Evolutionary conservation across 2,888 invertebrate species (phyloP), one percentile per base, ranked within the genome.

Genomic region (Plagodis pulveraria): DNA sequence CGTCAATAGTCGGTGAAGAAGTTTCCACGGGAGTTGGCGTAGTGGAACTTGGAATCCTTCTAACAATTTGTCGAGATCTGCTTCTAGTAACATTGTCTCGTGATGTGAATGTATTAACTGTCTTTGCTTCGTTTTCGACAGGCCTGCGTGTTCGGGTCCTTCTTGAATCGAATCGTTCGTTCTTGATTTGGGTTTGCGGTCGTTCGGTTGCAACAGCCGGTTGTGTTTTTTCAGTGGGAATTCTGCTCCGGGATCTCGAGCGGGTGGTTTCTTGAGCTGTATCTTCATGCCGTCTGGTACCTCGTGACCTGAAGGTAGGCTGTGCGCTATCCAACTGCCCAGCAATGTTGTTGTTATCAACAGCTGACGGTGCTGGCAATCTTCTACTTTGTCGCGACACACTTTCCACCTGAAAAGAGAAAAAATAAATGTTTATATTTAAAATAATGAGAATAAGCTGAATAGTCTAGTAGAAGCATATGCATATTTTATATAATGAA

Each of bases 121-220:
- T 65, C 68, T 63, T 70, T 33, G 36, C 52, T 33, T 78, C 77
- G 43, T 64, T 76, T 59, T 77, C 75, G 43, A 67, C 63, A 11
- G 80, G 73, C 73, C 81, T 84, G 42, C 89, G 86, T 52, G 87
- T 79, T 74, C 91, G 85, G 46, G 84, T 85, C 74, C 82, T 88
- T 81, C 86, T 84, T 33, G 86, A 84, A 75, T 88, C 83, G 64
- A 87, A 86, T 82, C 84, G 83, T 80, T 89, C 89, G 79, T 80
- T 87, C 55, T 80, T 86, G 53, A 66, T 76, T 67, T 77, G 72
- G 60, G 77, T 65, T 63, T 70, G 66, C n/a, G 56, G 58, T 65
- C 77, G 70, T 65, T 66, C 63, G 41, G 76, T 71, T 65, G 78
- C 77, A 45, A 72, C 68, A 64, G 76, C 70, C 50, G 66, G 66